These are phyloP conservation scores for Cantharis rufa DNA, from an alignment of 2,888 invertebrate genomes.

Conservation along the genomic window DNA sequence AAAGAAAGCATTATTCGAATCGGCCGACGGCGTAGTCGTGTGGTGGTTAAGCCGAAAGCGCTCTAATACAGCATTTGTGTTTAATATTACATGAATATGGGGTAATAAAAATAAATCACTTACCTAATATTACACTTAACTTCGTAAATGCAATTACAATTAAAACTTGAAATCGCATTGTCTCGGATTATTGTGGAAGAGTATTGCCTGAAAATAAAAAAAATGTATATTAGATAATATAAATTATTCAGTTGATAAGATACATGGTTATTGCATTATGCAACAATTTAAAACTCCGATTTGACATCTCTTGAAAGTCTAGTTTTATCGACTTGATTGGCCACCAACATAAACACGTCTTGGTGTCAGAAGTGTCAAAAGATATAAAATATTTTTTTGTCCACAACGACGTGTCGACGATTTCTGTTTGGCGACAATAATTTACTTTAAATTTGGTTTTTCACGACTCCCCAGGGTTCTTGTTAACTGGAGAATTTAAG, in stretches of 20 bases:
- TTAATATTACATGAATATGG: background rate
- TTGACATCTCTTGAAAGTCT: background rate
- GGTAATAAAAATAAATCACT: background rate
- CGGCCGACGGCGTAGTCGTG: background rate
- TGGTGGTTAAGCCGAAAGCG: background rate
- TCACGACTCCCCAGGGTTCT: background rate
- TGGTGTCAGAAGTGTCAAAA: background rate
- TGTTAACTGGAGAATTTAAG: background rate
- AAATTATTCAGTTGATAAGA: background rate
- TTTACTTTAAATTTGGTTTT: background rate
- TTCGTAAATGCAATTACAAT: background rate
- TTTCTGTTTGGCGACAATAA: conserved; percentile 10
- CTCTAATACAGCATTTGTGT: background rate
- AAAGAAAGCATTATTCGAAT: background rate
- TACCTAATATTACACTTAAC: background rate
- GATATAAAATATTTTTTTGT: conserved; percentile 1
- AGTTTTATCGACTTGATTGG: background rate
- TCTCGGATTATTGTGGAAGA: background rate
- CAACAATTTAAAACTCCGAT: background rate
- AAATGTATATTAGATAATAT: background rate
- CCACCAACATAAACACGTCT: background rate
- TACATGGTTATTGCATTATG: background rate
- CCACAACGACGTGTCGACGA: conserved; percentile 6
- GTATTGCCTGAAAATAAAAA: background rate
- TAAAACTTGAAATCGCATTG: background rate